These are phyloP conservation scores for Eupsittula cactorum DNA, from an alignment of 2,113 vertebrate species.

Conservation along the genomic window DNA sequence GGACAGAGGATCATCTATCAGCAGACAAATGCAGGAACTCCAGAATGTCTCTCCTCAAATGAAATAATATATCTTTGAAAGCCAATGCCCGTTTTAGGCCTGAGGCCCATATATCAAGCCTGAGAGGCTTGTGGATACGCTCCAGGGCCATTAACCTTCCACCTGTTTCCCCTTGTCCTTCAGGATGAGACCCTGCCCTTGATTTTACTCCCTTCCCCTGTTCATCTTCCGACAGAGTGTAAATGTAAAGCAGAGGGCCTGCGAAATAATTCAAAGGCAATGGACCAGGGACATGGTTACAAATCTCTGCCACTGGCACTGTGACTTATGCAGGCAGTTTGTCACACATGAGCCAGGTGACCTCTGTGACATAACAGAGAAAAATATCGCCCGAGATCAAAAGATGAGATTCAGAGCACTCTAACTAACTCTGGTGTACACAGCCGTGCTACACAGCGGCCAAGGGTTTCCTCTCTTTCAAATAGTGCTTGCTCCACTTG, in stretches of 20 bases:
- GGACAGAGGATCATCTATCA: constrained; percentile 97
- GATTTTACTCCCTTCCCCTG: constrained; percentile 86
- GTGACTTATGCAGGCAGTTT: constrained; percentile 91
- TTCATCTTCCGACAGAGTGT: constrained; percentile 88
- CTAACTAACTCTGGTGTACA: constrained; percentile 57
- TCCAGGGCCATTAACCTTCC: constrained; percentile 99
- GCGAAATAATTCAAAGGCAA: constrained; percentile 98
- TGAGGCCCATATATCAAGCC: constrained; percentile 98
- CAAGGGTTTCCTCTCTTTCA: not conserved
- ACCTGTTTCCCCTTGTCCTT: constrained; percentile 97
- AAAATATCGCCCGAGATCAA: constrained; percentile 80
- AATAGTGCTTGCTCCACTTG: not conserved
- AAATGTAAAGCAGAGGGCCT: constrained; percentile 85
- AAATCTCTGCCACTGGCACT: constrained; percentile 92
- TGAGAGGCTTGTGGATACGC: constrained; percentile 97
- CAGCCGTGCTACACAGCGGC: not conserved
- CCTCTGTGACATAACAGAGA: constrained; percentile 86
- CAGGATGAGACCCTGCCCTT: constrained; percentile 91
- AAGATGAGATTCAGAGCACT: constrained; percentile 70
- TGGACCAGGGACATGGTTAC: constrained; percentile 95
- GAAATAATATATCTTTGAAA: constrained; percentile 99
- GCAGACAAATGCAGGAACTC: constrained; percentile 93
- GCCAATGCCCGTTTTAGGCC: constrained; percentile 93
- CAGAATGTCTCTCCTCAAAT: constrained; percentile 99
- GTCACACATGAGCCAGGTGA: constrained; percentile 89